Evolutionary conservation across 2,113 vertebrate genomes (phyloP).

Genomic region (Falco punctatus): DNA sequence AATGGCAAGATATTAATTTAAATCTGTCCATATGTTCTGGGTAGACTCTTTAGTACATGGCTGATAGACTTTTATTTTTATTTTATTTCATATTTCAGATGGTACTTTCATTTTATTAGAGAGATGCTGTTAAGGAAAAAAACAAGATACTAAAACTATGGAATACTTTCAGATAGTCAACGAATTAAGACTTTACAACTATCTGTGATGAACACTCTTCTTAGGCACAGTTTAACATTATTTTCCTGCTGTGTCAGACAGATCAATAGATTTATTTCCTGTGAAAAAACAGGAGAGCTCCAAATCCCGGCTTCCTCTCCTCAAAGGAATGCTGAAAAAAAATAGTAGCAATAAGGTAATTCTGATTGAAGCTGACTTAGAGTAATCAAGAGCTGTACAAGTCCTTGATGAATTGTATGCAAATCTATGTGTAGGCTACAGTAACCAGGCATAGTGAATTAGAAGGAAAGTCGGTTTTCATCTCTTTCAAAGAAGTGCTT

Average conservation of each 20-base stretch:
- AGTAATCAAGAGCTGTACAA: slow-evolving; percentile 7
- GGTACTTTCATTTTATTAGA: not conserved
- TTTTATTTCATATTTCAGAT: not conserved
- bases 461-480: not conserved
- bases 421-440: slow-evolving; percentile 18
- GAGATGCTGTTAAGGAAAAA: not conserved
- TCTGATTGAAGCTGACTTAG: slow-evolving; percentile 22
- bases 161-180: not conserved
- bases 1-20: not conserved
- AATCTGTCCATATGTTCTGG: not conserved
- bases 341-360: not conserved
- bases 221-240: slow-evolving; percentile 1
- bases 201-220: not conserved
- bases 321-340: not conserved
- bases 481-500: slow-evolving; percentile 34
- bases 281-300: not conserved
- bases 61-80: not conserved
- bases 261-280: slow-evolving; percentile 2
- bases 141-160: not conserved
- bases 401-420: slow-evolving; percentile 16
- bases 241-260: slow-evolving; percentile 5
- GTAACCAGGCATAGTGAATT: not conserved
- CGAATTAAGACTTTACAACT: not conserved
- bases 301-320: slow-evolving; percentile 4
- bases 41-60: not conserved